Percentiles rank a stretch among this genome's conserved stretches.
phyloP scores from a whole-genome alignment of 2,888 invertebrate genomes.

The Mesoligia furuncula region DNA sequence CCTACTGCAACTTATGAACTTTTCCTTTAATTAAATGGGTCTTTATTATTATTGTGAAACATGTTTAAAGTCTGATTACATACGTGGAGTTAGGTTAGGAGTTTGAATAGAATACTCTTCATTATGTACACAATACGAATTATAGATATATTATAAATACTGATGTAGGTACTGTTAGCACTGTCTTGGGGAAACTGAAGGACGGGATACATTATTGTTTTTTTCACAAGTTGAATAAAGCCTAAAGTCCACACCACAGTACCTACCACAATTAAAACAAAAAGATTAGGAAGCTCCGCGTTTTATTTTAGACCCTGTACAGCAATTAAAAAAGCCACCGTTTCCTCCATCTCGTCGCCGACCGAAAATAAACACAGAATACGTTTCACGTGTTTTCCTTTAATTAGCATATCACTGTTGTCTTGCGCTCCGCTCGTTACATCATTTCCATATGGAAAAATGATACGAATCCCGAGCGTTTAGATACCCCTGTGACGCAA shows the following conservation, averaged over 20 bases:
- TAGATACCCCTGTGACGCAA: constrained; percentile 69
- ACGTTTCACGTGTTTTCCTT: constrained; percentile 87
- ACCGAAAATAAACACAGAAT: constrained; percentile 85
- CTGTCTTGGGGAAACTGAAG: background rate
- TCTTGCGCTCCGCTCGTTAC: constrained; percentile 86
- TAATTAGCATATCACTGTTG: constrained; percentile 90
- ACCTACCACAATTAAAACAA: constrained; percentile 6
- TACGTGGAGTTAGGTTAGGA: background rate
- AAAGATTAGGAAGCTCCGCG: constrained; percentile 23
- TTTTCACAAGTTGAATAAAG: background rate
- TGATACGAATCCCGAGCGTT: constrained; percentile 83
- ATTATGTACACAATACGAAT: background rate
- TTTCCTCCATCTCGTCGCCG: constrained; percentile 77
- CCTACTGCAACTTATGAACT: constrained; percentile 71
- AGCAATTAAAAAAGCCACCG: constrained; percentile 66
- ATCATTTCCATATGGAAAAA: constrained; percentile 90
- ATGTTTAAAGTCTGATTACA: constrained; percentile 23
- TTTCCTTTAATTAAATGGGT: constrained; percentile 77
- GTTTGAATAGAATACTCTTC: background rate
- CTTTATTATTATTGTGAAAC: constrained; percentile 48
- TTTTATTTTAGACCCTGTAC: constrained; percentile 45
- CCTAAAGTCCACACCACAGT: too few species aligned
- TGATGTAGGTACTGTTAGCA: background rate
- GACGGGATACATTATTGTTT: too few species aligned
- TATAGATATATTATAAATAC: background rate